Evolutionary conservation across 2,797 vertebrate genomes (phyloP).

Genomic region (Premnoplex brunnescens): DNA sequence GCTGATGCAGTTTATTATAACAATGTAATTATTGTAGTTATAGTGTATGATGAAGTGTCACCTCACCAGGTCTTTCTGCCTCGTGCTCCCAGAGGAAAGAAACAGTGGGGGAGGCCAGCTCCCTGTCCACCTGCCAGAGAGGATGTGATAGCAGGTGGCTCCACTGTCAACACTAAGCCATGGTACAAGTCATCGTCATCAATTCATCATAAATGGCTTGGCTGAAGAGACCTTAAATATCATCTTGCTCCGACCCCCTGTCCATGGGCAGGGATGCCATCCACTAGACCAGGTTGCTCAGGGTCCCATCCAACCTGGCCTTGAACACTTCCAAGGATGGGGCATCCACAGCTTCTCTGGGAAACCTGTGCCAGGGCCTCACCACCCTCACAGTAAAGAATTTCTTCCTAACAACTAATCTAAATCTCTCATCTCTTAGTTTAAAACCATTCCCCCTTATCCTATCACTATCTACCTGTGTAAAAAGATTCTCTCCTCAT

Average conservation of each 20-base stretch:
- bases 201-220: background rate
- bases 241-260: no score
- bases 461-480: background rate
- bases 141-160: background rate
- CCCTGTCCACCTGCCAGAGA: background rate
- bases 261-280: background rate
- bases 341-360: background rate
- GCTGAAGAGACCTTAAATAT: background rate
- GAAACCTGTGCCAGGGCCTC: background rate
- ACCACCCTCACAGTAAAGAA: background rate
- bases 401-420: background rate
- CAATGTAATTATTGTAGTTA: background rate
- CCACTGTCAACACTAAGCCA: background rate
- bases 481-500: background rate
- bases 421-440: background rate
- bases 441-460: background rate
- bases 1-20: background rate
- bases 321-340: no score
- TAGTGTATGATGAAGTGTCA: background rate
- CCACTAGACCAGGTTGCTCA: background rate
- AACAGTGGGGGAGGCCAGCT: background rate
- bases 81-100: fast-evolving
- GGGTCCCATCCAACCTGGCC: background rate
- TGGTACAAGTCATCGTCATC: background rate
- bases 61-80: background rate